Evolutionary conservation across 2,113 vertebrate species (phyloP), one percentile per base, ranked within the genome.

Genomic region (Oryzias melastigma): DNA sequence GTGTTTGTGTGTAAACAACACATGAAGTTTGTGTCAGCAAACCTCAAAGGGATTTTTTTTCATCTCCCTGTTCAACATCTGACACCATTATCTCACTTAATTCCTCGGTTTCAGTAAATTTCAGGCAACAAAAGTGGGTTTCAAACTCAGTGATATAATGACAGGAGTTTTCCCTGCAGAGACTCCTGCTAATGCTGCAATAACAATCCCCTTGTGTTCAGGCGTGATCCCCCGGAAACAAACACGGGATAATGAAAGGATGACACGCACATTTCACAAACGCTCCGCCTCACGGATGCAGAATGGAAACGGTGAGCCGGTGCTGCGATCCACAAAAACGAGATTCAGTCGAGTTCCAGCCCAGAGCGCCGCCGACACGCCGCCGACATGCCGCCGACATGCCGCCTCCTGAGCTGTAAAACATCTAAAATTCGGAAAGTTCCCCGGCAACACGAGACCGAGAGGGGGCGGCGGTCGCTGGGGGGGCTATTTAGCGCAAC

Each of bases 401-500:
- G 5, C 27, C 27, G 6, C 27, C 27, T 29, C 27, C 27, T 5
- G 27, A 12, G 35, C 35, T 35, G 35, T 2, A 12, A 35, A 35
- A 35, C 35, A 10, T 35, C 8, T 35, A 10, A 10, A 12, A 10
- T 12, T 10, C 35, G 10, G 35, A 35, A 35, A 35, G 35, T 35
- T 35, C 35, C 35, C 46, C 7, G 4, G 51, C 18, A 22, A 43
- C 44, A 40, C 12, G 46, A 35, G 24, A 49, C 82, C 35, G 61
- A 51, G 17, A 46, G 27, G 46, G 15, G 56, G 73, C 56, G 50
- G 75, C 58, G 19, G 51, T 73, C 42, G 19, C 56, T 5, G 25
- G 52, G 63, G 50, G 27, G 29, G 55, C 71, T n/a, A 61, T 78
- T 86, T 79, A 81, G 41, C 17, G 20, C 73, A 56, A 54, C 72